Evolutionary conservation across 2,888 invertebrate species (phyloP).

Genomic region (Pseudococcus viburni): DNA sequence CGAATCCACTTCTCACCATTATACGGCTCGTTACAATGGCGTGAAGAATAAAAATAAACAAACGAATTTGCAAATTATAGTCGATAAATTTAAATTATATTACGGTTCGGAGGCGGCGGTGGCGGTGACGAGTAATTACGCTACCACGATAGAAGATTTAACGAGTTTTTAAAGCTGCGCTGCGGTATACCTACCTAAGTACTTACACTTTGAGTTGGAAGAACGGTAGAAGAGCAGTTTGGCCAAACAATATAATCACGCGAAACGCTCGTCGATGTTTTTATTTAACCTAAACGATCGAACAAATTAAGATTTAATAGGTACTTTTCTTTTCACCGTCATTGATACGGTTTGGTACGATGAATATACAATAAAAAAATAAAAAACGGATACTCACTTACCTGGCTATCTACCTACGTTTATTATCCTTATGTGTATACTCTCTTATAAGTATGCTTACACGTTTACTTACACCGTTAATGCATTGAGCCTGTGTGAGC

Average conservation of each 20-base stretch:
- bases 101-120: slow-evolving; percentile 7
- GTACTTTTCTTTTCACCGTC: slow-evolving; percentile 43
- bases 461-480: slow-evolving; percentile 37
- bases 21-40: neutral
- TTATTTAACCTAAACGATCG: slow-evolving; percentile 32
- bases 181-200: neutral
- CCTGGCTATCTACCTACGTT: neutral
- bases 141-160: slow-evolving; percentile 16
- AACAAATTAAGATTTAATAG: slow-evolving; percentile 47
- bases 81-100: slow-evolving; percentile 8
- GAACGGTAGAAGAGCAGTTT: neutral
- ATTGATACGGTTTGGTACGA: slow-evolving; percentile 23
- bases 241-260: slow-evolving; percentile 13
- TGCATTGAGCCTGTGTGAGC: neutral
- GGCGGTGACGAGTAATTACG: slow-evolving; percentile 11
- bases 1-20: neutral
- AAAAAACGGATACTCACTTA: neutral
- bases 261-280: slow-evolving; percentile 27
- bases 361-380: neutral
- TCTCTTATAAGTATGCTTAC: neutral
- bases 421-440: neutral
- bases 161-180: slow-evolving; percentile 21
- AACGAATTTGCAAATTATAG: slow-evolving; percentile 25
- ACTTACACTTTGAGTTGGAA: neutral
- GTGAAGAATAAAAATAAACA: slow-evolving; percentile 21